These are phyloP conservation scores for Zoanthus sociatus DNA, from an alignment of 92 coral and sea anemone genomes.

Conservation along the genomic window DNA sequence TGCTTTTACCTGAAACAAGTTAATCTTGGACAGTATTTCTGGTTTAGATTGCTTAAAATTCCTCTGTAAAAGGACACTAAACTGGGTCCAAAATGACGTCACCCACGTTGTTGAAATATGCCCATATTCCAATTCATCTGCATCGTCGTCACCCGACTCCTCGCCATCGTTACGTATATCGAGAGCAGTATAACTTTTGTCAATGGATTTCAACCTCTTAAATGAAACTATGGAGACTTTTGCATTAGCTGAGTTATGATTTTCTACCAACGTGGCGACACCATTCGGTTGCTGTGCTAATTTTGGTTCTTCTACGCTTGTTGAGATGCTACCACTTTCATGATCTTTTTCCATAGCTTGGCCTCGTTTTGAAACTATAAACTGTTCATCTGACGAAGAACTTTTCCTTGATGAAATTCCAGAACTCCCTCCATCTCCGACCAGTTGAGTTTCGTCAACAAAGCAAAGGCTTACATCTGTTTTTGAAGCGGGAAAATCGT, in stretches of 20 bases:
- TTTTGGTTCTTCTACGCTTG: neutral
- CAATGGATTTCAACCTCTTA: neutral
- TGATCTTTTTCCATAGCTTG: neutral
- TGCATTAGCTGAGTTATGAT: neutral
- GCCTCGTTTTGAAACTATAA: neutral
- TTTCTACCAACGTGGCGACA: neutral
- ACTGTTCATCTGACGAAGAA: neutral
- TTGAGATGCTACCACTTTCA: neutral
- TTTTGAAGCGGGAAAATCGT: conserved; percentile 6
- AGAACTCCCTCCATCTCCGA: neutral
- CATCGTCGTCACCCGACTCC: conserved; percentile 81
- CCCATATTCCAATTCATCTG: conserved; percentile 58
- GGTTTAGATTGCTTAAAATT: conserved; percentile 91
- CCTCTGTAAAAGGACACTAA: conserved; percentile 76
- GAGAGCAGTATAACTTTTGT: conserved; percentile 17
- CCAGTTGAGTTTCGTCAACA: conserved; percentile 10
- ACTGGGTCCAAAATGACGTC: conserved; percentile 95
- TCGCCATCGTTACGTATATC: conserved; percentile 31
- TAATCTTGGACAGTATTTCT: conserved; percentile 83
- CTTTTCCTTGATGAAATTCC: neutral
- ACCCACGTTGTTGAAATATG: conserved; percentile 89
- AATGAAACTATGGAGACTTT: conserved; percentile 11
- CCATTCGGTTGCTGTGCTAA: neutral
- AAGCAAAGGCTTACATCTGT: neutral
- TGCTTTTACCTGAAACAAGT: conserved; percentile 74